Evolutionary conservation across 2,888 invertebrate genomes (phyloP).

Genomic region (Mimachlamys varia): DNA sequence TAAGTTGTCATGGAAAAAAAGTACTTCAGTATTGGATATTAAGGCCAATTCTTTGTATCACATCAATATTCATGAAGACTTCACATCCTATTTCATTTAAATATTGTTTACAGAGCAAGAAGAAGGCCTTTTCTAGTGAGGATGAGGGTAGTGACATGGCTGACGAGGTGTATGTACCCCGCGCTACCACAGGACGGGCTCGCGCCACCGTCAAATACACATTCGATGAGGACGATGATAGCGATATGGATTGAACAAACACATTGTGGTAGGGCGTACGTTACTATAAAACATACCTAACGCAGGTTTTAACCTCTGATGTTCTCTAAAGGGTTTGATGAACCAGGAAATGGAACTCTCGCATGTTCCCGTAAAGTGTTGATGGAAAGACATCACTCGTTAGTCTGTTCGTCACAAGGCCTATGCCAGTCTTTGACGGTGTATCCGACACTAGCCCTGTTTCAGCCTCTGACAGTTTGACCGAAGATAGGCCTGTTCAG

Average conservation of each 20-base stretch:
- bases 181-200: constrained; percentile 77
- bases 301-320: background rate
- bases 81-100: background rate
- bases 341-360: background rate
- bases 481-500: too few species aligned
- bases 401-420: background rate
- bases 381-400: background rate
- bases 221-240: constrained; percentile 77
- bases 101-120: constrained; percentile 55
- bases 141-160: constrained; percentile 58
- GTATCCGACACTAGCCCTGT: background rate
- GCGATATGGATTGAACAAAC: constrained; percentile 52
- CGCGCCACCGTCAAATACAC: constrained; percentile 83
- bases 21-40: too few species aligned
- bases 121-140: constrained; percentile 53
- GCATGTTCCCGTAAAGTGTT: background rate
- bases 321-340: background rate
- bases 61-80: too few species aligned
- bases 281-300: background rate
- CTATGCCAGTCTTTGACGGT: background rate
- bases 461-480: background rate
- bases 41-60: too few species aligned
- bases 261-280: background rate
- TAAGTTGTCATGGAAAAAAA: too few species aligned
- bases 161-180: constrained; percentile 50